Evolutionary conservation across 2,797 vertebrate species (phyloP), one percentile per base, ranked within the genome.

Genomic region (Telmatherina bonti): DNA sequence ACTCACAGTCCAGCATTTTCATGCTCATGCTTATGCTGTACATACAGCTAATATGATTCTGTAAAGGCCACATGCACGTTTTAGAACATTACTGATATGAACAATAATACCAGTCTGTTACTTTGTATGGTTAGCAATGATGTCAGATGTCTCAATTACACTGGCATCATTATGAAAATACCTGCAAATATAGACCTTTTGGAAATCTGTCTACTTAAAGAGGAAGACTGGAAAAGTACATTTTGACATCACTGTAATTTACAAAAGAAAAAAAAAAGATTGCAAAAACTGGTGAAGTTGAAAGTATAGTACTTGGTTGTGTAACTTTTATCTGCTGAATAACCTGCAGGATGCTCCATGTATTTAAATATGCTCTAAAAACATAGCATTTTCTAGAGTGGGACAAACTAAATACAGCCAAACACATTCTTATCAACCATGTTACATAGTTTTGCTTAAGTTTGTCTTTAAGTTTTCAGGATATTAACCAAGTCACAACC

Each of bases 21-120:
- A 93, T 93, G 93, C 92, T 88, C 89, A 93, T 91, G 91, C 91
- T 79, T 64, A 74, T 36, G 88, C 84, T 89, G 78, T 38, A 88
- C 79, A 90, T 70, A 72, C 71, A 89, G 86, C 86, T 85, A 85
- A 70, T 90, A 87, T 81, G 84, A 91, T 72, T 84, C 81, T 54
- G 68, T 84, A 88, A 93, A 91, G 90, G 88, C 91, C 92, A 92
- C 92, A 93, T 92, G 92, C 90, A 91, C 79, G 82, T 90, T 88
- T 88, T 49, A 76, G 58, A 86, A 83, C 72, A 78, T 76, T 67
- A 68, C 65, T 81, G 64, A 56, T 74, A 81, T 64, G 57, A 79
- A 78, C 61, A 70, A 72, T 66, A 76, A 62, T 74, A 76, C 41
- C 26, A 41, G 47, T 53, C 59, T 62, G 67, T 79, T 71, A 47